Evolutionary conservation across 2,797 vertebrate species (phyloP).

Genomic region (Pelodytes ibericus): DNA sequence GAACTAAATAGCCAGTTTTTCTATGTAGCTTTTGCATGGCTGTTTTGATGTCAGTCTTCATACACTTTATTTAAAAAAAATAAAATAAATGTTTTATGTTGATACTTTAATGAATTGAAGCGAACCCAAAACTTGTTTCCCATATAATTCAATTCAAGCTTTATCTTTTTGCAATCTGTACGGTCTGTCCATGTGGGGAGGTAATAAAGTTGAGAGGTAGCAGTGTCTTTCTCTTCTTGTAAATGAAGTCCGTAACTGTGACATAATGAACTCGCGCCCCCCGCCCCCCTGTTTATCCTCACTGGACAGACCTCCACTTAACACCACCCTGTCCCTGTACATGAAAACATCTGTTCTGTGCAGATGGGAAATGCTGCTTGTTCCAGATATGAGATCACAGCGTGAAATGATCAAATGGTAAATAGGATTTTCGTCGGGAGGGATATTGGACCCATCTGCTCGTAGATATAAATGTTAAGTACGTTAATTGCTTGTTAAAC

Average conservation of each 20-base stretch:
- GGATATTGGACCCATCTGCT: constrained; percentile 78
- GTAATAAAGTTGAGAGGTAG: constrained; percentile 6
- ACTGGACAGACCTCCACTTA: constrained; percentile 59
- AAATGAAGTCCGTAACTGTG: constrained; percentile 71
- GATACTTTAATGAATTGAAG: too few species aligned
- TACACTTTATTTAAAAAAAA: too few species aligned
- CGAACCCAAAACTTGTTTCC: too few species aligned
- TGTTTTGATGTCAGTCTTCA: too few species aligned
- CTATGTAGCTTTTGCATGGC: too few species aligned
- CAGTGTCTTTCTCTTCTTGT: constrained; percentile 56
- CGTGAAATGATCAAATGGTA: constrained; percentile 77
- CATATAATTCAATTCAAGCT: too few species aligned
- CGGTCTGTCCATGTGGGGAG: not conserved
- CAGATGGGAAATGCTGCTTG: constrained; percentile 75
- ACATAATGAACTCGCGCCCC: constrained; percentile 75
- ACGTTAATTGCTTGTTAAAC: constrained; percentile 62
- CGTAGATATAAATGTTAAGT: constrained; percentile 65
- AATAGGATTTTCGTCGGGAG: constrained; percentile 77
- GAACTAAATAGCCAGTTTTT: too few species aligned
- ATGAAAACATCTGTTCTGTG: constrained; percentile 79
- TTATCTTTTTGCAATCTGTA: not conserved
- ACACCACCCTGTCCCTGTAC: constrained; percentile 58
- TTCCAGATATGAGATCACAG: constrained; percentile 83
- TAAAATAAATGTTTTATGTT: too few species aligned
- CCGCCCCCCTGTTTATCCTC: constrained; percentile 53